Evolutionary conservation across 2,797 vertebrate species (phyloP).

Genomic region (Pseudotriccus pelzelni): DNA sequence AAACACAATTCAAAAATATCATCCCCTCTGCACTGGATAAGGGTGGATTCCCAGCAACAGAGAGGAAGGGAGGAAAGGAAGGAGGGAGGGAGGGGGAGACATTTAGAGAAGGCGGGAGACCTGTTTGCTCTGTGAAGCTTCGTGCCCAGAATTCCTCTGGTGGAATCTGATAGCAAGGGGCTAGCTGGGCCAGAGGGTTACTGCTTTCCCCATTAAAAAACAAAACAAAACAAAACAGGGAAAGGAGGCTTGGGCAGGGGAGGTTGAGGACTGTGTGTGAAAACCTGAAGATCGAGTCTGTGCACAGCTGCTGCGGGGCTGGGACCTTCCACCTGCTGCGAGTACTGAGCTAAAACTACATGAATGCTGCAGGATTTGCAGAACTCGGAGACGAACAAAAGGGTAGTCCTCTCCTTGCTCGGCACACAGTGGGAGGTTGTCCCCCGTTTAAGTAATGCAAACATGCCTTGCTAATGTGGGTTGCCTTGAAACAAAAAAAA

Average conservation of each 20-base stretch:
- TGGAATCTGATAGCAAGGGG: conserved; percentile 30
- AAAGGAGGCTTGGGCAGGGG: not conserved
- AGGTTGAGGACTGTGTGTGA: not conserved
- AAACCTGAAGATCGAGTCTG: conserved; percentile 22
- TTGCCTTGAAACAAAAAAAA: not conserved
- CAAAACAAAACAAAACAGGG: not conserved
- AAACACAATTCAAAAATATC: conserved; percentile 93
- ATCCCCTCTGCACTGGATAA: conserved; percentile 50
- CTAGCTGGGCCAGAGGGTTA: conserved; percentile 2
- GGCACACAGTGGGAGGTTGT: not conserved
- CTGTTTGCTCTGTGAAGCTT: conserved; percentile 13
- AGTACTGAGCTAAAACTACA: not conserved
- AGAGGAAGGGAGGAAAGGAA: not conserved
- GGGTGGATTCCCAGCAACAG: conserved; percentile 60
- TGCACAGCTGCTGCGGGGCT: not conserved
- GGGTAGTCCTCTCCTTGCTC: not conserved
- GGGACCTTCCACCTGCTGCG: not conserved
- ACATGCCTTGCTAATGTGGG: not conserved
- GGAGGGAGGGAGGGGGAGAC: not conserved
- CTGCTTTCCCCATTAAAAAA: conserved; percentile 32
- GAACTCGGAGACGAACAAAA: not conserved
- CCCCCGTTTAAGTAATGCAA: not conserved
- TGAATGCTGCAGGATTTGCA: not conserved
- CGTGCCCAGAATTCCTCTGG: conserved; percentile 57
- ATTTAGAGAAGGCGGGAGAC: not conserved